Evolutionary conservation across 1,140 invertebrate species (phyloP), one percentile per base, ranked within the genome.

Genomic region (Drosophila gunungcola): DNA sequence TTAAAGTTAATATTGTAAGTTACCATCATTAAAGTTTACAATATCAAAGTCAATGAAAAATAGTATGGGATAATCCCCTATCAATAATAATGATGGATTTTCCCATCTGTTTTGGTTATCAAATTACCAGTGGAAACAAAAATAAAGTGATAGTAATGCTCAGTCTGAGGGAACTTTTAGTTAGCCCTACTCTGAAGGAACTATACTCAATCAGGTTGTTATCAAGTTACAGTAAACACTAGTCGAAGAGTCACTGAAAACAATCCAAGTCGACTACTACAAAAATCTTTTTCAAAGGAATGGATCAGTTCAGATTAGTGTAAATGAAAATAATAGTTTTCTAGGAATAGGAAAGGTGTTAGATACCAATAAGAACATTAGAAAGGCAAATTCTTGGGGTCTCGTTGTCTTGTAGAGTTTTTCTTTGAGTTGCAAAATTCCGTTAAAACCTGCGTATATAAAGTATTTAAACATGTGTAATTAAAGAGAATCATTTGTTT

Each of bases 71-170:
- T 52, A 12, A 52, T 52, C 32, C 10, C 13, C 7, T 51, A 51
- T 51, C 48, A 34, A 32, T 38, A 38, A 38, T 38, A 38, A 10
- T 16, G n/a, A 34, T 46, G 21, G 43, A 46, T 34, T 51, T 34
- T 34, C 48, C 36, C 36, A 52, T 52, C 49, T 21, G 9, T 52
- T 36, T 3, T 36, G 11, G 49, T n/a, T 4, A 52, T 52, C 49
- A 32, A 34, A 52, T 36, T 3, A 29, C 13, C 13, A 52, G 16
- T 36, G 13, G 16, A 13, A 13, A 10, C 2, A 9, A 11, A 52
- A 52, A 52, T 36, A 21, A 4, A 11, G 32, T 52, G 32, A 48
- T 27, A 29, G 12, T n/a, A 11, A 29, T 48, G 0, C 4, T 21
- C 21, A 45, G 43, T 25, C 43, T 25, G 21, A 21, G 43, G 10